phyloP scores from a whole-genome alignment of 2,113 vertebrate genomes.

The Protobothrops mucrosquamatus region DNA sequence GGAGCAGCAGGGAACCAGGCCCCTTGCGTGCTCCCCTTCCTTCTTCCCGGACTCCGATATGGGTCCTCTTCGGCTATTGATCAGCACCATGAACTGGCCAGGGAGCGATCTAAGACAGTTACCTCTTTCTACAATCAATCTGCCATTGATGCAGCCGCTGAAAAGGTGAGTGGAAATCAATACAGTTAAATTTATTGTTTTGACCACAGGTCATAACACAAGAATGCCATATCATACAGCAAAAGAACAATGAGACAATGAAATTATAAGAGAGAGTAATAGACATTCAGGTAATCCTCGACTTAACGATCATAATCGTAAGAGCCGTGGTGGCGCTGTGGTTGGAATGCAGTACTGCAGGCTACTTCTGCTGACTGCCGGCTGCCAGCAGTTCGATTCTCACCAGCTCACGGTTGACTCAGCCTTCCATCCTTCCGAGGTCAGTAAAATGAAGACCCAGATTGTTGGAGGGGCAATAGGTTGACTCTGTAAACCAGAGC shows the following conservation, averaged over 20 bases:
- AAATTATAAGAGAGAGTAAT: neutral
- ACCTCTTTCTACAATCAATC: conserved; percentile 94
- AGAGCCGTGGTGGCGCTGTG: too few species aligned
- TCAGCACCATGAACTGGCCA: conserved; percentile 77
- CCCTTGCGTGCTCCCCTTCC: conserved; percentile 38
- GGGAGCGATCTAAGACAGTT: conserved; percentile 89
- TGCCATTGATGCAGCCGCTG: conserved; percentile 83
- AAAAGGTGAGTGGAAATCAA: conserved; percentile 75
- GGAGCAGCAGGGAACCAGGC: conserved; percentile 31
- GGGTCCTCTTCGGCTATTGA: conserved; percentile 80
- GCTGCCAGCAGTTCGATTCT: too few species aligned
- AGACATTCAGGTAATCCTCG: too few species aligned
- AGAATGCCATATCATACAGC: neutral
- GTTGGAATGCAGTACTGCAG: too few species aligned
- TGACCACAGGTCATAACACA: neutral
- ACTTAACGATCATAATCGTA: too few species aligned
- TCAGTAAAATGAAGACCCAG: too few species aligned
- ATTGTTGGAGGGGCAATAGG: too few species aligned
- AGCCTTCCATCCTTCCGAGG: too few species aligned
- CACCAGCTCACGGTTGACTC: too few species aligned
- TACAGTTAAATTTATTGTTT: neutral
- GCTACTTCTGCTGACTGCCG: too few species aligned
- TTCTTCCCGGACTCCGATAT: conserved; percentile 47
- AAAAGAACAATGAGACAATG: neutral
- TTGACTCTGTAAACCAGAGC: too few species aligned